Base-by-base conservation (phyloP, 2,888 invertebrate genomes). In the Eilema caniola region DNA sequence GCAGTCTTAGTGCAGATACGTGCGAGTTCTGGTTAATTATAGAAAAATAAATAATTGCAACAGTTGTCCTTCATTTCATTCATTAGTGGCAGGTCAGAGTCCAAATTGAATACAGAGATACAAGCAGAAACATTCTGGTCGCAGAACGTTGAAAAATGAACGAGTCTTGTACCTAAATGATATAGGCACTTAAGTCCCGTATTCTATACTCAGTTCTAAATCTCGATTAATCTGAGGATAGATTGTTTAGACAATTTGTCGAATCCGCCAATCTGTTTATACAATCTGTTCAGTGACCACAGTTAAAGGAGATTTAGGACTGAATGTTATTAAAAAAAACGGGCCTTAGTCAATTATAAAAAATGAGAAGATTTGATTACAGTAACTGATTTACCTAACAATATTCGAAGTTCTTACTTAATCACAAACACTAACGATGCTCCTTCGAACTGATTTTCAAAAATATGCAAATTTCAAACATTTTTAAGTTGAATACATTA, bases 51-150 rank as follows among this genome's bases (percentile, higher is more conserved):
- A 67, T 62, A 23, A 62, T 67, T 62, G n/a, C 37, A 37, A 68
- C 33, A 24, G 33, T 68, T 68, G 62, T 20, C 62, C 57, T 63
- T 63, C 57, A 63, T 57, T 57, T 68, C 31, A 62, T 67, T 31
- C 20, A 62, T 53, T 20, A 62, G 37, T 16, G 0, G 11, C 3
- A 20, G 62, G 37, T n/a, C 62, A 68, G n/a, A 25, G 68, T 68
- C 37, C 62, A 57, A 57, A 37, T 53, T 23, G 23, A 41, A 28
- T 14, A 28, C 28, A 1, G 8, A 14, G 53, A n/a, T 53, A n/a
- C n/a, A n/a, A n/a, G 20, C 10, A 53, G 20, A n/a, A 53, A n/a
- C n/a, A n/a, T 10, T 20, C 20, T 53, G 10, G 16, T 41, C n/a
- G n/a, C n/a, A n/a, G n/a, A n/a, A n/a, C 8, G n/a, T 53, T n/a